A percentile compares a stretch with the other conserved stretches of the same genome.
These are phyloP conservation scores for Prionace glauca DNA, from an alignment of 2,797 vertebrate species.

Conservation along the genomic window DNA sequence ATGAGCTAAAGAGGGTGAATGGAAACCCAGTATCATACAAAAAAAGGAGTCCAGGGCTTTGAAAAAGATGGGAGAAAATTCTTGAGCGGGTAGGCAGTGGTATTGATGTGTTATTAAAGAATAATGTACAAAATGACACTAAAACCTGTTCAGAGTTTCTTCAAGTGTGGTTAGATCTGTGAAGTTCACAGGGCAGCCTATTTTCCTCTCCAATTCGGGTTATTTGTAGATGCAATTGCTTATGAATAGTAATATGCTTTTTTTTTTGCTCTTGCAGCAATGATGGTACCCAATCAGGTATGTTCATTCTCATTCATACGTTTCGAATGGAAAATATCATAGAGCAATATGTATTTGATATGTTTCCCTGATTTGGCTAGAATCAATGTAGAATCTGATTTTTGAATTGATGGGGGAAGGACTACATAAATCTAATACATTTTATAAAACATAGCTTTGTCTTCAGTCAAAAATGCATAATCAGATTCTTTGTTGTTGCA, in stretches of 20 bases:
- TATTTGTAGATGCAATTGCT: background rate
- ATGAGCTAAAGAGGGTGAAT: background rate
- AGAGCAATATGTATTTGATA: background rate
- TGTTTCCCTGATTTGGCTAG: background rate
- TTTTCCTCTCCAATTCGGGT: background rate
- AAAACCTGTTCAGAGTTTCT: background rate
- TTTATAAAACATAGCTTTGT: background rate
- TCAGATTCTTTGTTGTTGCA: background rate
- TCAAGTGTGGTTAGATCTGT: background rate
- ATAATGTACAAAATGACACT: background rate
- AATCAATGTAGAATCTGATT: background rate
- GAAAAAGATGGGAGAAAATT: background rate
- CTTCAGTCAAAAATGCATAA: background rate
- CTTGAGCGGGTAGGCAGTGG: background rate
- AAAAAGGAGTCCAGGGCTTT: background rate
- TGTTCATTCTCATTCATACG: background rate
- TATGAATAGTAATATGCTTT: background rate
- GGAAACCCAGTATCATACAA: background rate
- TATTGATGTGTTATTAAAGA: background rate
- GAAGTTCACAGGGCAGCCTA: background rate
- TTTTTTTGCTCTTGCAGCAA: background rate
- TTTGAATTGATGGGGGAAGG: background rate
- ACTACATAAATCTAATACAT: background rate
- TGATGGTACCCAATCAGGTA: slow-evolving; percentile 17
- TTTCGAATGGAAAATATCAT: background rate